These are phyloP conservation scores for Myiothlypis chrysogaster DNA, from an alignment of 2,797 vertebrate genomes.

Conservation along the genomic window DNA sequence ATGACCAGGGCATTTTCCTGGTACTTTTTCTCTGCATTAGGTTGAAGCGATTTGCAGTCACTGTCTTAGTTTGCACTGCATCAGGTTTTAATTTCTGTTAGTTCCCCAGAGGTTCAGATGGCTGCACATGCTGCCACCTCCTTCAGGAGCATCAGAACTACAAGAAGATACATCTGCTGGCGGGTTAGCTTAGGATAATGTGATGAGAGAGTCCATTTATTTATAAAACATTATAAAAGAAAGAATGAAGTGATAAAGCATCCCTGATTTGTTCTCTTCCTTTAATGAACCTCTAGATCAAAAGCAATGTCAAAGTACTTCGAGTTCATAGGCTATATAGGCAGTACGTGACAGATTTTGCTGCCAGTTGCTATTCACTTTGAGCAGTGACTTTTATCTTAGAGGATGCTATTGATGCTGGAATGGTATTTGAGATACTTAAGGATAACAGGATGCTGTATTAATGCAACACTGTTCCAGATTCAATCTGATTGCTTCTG, in stretches of 20 bases:
- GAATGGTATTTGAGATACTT: conserved; percentile 20
- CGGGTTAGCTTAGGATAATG: neutral
- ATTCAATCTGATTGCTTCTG: conserved; percentile 25
- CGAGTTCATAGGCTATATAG: neutral
- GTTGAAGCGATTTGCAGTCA: neutral
- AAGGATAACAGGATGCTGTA: conserved; percentile 28
- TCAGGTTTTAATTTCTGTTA: neutral
- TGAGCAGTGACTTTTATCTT: conserved; percentile 47
- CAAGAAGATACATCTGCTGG: neutral
- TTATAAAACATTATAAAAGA: conserved; percentile 56
- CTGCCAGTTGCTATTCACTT: conserved; percentile 21
- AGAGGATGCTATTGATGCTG: neutral
- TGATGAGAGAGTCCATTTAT: conserved; percentile 27
- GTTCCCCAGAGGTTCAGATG: neutral
- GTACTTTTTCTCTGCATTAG: neutral
- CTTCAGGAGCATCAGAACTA: neutral
- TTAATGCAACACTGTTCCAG: conserved; percentile 49
- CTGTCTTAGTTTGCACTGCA: neutral
- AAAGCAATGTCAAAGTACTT: conserved; percentile 11
- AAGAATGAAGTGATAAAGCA: conserved; percentile 24
- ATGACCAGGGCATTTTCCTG: neutral
- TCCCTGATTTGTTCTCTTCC: conserved; percentile 40
- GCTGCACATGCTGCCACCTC: neutral
- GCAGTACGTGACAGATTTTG: conserved; percentile 4
- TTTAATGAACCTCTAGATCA: conserved; percentile 60